Evolutionary conservation across 2,888 invertebrate species (phyloP), one percentile per base, ranked within the genome.

Genomic region (Cylindroiulus punctatus): DNA sequence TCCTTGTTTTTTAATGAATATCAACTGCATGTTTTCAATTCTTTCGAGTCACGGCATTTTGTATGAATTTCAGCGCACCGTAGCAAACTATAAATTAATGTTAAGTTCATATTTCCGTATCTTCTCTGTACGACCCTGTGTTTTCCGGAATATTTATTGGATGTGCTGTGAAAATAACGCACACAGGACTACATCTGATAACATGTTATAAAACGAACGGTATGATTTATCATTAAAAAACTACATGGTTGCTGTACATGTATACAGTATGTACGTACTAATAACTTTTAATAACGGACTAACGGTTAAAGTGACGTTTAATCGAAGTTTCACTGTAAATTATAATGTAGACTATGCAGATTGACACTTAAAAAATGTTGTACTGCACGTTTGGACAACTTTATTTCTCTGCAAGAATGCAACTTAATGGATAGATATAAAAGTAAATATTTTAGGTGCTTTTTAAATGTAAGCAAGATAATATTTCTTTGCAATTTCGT

Each of bases 81-180:
- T 76, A 26, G 26, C 76, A 76, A 26, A 76, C 76, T 76, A 30
- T 30, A 30, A 76, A 76, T 76, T 76, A 76, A 30, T 30, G 76
- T 17, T 30, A 4, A 32, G 30, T 76, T 76, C 32, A 32, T 76
- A 30, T 76, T 76, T 76, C 76, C 76, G 26, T 76, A 32, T 76
- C 17, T 14, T 10, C 30, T 14, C 4, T 26, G 76, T 76, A 30
- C 76, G 76, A 76, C 14, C 30, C 26, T 76, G 0, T 76, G 30
- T 76, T 26, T 76, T 14, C 1, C 26, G 8, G 14, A 8, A 52
- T 30, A 76, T 76, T 26, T 76, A 32, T 30, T 30, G 76, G 17
- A 76, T 14, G 30, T 76, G 76, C 26, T 10, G 0, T 30, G 8
- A 10, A 19, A 52, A 2, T 36, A 36, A 36, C 36, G 36, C 7